These are phyloP conservation scores for Tetanocera ferruginea DNA, from an alignment of 2,888 invertebrate genomes.

Conservation along the genomic window DNA sequence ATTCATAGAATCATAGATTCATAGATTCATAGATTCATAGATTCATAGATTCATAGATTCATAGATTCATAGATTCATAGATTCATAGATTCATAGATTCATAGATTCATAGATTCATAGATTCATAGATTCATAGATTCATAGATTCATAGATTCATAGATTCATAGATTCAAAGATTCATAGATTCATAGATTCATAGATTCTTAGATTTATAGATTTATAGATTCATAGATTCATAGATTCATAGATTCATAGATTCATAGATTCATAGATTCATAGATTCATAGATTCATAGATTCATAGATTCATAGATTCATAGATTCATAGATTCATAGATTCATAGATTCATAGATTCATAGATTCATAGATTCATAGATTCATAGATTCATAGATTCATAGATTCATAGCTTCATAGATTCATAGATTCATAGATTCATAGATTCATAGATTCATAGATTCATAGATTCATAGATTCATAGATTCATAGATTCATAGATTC, in stretches of 20 bases:
- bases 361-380: background rate
- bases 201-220: background rate
- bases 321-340: background rate
- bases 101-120: background rate
- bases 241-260: background rate
- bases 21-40: background rate
- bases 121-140: background rate
- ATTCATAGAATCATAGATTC: background rate
- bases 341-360: background rate
- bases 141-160: background rate
- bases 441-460: background rate
- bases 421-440: background rate
- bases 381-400: background rate
- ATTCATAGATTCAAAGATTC: background rate
- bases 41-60: background rate
- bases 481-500: background rate
- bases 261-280: background rate
- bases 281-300: background rate
- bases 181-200: background rate
- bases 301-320: background rate
- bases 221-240: background rate
- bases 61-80: background rate
- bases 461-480: background rate
- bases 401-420: no score
- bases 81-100: background rate